A percentile compares a stretch with the other conserved stretches of the same genome.
Evolutionary conservation across 2,888 invertebrate genomes (phyloP).

Genomic region (Abscondita cerata): DNA sequence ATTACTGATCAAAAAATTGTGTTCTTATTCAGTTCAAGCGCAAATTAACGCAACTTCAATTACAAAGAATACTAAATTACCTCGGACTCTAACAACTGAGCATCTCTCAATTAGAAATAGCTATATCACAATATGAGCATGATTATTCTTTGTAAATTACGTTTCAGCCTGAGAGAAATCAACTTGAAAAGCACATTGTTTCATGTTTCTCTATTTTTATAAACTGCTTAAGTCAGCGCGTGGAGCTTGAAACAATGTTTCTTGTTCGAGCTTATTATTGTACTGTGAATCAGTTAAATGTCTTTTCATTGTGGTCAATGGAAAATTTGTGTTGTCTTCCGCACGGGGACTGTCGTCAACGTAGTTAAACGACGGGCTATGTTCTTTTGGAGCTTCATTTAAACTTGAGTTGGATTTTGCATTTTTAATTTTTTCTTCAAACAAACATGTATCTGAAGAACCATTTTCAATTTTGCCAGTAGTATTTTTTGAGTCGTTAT

Average conservation of each 20-base stretch:
- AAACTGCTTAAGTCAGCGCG: not conserved
- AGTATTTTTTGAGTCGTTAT: no score
- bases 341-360: not conserved
- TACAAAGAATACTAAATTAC: no score
- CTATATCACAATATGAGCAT: no score
- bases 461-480: not conserved
- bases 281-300: not conserved
- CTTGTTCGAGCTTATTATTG: not conserved
- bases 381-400: not conserved
- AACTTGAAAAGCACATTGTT: no score
- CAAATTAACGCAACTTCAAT: no score
- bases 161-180: no score
- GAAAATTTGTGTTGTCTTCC: not conserved
- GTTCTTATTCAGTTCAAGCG: no score
- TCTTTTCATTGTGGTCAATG: not conserved
- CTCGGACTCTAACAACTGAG: no score
- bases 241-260: not conserved
- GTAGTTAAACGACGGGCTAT: slow-evolving; percentile 1
- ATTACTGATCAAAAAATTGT: no score
- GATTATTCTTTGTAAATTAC: no score
- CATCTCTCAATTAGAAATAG: no score
- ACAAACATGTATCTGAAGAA: not conserved
- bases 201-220: no score
- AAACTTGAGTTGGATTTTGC: not conserved
- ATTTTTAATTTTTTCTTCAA: not conserved